Percentiles rank a stretch among this genome's conserved stretches.
These are phyloP conservation scores for Avahi laniger DNA, from an alignment of 2,797 vertebrate genomes.

Conservation along the genomic window DNA sequence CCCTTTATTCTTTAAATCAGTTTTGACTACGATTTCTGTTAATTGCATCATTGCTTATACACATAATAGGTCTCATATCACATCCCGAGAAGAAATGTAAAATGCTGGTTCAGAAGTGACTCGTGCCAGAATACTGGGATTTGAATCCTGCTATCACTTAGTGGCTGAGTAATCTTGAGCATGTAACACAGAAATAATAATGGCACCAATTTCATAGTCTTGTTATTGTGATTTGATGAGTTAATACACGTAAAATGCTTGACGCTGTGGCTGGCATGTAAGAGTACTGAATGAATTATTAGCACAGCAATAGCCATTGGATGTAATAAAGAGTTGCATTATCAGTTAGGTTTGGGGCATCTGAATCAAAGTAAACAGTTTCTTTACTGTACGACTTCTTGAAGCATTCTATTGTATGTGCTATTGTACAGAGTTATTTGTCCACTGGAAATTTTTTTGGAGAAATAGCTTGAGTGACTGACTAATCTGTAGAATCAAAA, in stretches of 20 bases:
- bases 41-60: neutral
- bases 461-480: neutral
- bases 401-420: neutral
- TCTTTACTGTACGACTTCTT: neutral
- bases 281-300: neutral
- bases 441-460: neutral
- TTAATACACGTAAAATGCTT: neutral
- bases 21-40: neutral
- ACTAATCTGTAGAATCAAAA: neutral
- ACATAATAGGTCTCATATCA: neutral
- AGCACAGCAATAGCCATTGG: neutral
- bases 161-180: neutral
- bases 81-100: neutral
- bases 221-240: neutral
- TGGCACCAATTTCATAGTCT: neutral
- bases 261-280: neutral
- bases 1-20: neutral
- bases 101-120: neutral
- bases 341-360: neutral
- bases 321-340: neutral
- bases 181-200: neutral
- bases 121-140: neutral
- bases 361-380: neutral
- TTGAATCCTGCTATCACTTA: neutral
- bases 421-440: slow-evolving; percentile 1